A percentile compares a stretch with the other conserved stretches of the same genome.
Conservation (phyloP, 2,888 invertebrate genomes). For the Pteria penguin region DNA sequence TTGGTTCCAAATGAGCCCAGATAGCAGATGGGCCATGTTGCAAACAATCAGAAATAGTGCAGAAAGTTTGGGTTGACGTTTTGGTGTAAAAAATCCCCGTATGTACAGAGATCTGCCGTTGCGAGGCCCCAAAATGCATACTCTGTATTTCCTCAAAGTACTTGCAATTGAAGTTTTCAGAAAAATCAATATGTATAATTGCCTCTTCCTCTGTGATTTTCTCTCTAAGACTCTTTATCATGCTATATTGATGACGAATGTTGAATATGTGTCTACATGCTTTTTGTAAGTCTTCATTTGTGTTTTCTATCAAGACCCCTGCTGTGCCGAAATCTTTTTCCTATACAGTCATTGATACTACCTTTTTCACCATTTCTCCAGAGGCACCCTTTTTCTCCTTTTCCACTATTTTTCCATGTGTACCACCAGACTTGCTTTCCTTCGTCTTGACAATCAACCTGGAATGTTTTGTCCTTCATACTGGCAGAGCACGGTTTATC, state of each 20-base stretch:
- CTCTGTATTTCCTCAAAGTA: conserved; percentile 22
- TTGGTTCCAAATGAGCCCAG: conserved; percentile 77
- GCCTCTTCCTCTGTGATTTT: conserved; percentile 13
- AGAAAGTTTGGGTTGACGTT: conserved; percentile 41
- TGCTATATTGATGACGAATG: conserved; percentile 23
- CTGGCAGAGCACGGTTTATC: too few species aligned
- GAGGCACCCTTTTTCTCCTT: not conserved
- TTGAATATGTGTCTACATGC: conserved; percentile 28
- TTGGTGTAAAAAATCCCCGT: conserved; percentile 14
- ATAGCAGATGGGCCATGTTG: conserved; percentile 75
- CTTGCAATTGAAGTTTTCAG: conserved; percentile 36
- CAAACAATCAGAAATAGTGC: conserved; percentile 70
- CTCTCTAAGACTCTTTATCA: conserved; percentile 3
- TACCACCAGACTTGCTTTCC: conserved; percentile 21
- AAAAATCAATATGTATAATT: conserved; percentile 35
- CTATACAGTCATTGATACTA: conserved; percentile 9
- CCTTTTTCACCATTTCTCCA: not conserved
- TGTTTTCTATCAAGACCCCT: conserved; percentile 10
- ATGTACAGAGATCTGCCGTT: conserved; percentile 23
- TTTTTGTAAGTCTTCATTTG: conserved; percentile 7
- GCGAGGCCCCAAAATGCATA: conserved; percentile 25
- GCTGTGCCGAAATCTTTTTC: conserved; percentile 2
- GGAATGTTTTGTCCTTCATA: not conserved
- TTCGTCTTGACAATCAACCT: not conserved
- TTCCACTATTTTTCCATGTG: conserved; percentile 10